Conservation (phyloP, 2,797 vertebrate species). For the Crocidura indochinensis region DNA sequence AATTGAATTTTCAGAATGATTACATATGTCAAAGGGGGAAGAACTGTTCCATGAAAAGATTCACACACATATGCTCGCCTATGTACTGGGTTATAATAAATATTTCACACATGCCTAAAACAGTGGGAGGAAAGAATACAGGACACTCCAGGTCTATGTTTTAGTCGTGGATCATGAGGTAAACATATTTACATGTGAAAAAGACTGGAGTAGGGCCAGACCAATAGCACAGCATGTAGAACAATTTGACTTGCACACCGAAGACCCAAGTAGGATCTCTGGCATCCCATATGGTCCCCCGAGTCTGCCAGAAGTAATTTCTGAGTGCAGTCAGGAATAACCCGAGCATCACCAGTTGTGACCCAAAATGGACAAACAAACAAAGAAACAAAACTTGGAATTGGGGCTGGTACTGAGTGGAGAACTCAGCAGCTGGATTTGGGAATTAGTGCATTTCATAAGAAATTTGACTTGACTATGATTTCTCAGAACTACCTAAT, state of each 20-base stretch:
- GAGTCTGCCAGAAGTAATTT: too few species aligned
- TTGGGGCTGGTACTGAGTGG: not conserved
- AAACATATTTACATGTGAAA: conserved; percentile 26
- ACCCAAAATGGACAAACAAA: too few species aligned
- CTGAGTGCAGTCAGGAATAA: too few species aligned
- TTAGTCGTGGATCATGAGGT: not conserved
- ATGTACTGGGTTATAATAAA: not conserved
- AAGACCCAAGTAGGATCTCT: too few species aligned
- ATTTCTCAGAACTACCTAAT: not conserved
- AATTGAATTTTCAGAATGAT: not conserved
- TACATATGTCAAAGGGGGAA: not conserved
- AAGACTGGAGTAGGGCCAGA: not conserved
- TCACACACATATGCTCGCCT: not conserved
- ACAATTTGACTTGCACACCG: too few species aligned
- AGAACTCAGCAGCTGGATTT: not conserved
- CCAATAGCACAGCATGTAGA: too few species aligned
- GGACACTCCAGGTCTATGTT: not conserved
- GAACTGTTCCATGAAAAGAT: conserved; percentile 1
- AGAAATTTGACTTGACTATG: conserved; percentile 35
- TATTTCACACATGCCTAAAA: not conserved
- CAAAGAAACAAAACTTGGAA: not conserved
- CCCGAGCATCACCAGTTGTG: too few species aligned
- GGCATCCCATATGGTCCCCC: too few species aligned
- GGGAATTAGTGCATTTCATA: not conserved
- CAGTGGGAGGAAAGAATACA: conserved; percentile 42